These are phyloP conservation scores for Halictus quadricinctus DNA, from an alignment of 2,888 invertebrate genomes.

Conservation along the genomic window DNA sequence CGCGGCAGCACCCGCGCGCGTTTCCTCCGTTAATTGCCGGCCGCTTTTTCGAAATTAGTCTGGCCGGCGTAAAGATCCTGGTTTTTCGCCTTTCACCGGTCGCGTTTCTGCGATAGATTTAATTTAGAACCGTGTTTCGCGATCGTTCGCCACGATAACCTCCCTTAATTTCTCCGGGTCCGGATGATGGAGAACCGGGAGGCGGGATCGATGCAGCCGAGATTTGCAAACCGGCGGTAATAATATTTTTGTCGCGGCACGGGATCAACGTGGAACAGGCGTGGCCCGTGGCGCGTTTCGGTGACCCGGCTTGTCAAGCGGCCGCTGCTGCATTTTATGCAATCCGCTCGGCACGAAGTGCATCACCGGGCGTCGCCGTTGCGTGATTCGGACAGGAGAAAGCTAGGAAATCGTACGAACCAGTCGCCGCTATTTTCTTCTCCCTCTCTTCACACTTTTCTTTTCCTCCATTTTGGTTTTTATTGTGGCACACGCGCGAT, in stretches of 20 bases:
- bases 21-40: neutral
- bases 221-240: neutral
- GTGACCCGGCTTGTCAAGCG: conserved; percentile 15
- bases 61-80: neutral
- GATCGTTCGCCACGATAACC: conserved; percentile 44
- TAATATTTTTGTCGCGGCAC: conserved; percentile 4
- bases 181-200: conserved; percentile 22
- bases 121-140: conserved; percentile 28
- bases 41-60: neutral
- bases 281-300: conserved; percentile 15
- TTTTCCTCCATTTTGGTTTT: conserved; percentile 15
- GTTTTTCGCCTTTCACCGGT: conserved; percentile 31
- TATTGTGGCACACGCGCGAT: conserved; percentile 5
- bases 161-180: conserved; percentile 33
- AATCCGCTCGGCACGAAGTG: conserved; percentile 51
- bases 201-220: conserved; percentile 10
- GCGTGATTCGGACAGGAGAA: conserved; percentile 66
- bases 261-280: conserved; percentile 19
- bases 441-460: neutral
- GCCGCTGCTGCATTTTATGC: conserved; percentile 48
- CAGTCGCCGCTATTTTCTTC: conserved; percentile 22
- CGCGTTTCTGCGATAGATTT: conserved; percentile 20
- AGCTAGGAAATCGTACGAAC: conserved; percentile 64
- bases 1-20: neutral
- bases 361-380: conserved; percentile 58